Evolutionary conservation across 2,797 vertebrate species (phyloP).

Genomic region (Xiphorhynchus erythropygius): DNA sequence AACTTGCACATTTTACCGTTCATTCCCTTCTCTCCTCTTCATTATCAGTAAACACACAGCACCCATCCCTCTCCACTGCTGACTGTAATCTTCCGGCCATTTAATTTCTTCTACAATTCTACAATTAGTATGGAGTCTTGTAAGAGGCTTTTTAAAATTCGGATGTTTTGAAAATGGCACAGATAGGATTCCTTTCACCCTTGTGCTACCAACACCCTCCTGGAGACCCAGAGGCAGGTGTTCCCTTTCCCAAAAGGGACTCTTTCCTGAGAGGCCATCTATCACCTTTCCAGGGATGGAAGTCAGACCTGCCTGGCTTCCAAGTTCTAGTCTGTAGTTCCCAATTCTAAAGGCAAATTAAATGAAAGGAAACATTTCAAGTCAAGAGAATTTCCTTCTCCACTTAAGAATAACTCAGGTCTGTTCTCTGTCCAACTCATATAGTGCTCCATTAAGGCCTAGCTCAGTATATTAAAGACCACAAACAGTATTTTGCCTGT

Average conservation of each 20-base stretch:
- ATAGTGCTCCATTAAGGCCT: not conserved
- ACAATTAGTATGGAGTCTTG: not conserved
- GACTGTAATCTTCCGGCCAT: not conserved
- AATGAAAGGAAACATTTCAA: not conserved
- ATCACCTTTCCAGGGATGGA: not conserved
- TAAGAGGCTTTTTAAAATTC: not conserved
- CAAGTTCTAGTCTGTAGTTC: not conserved
- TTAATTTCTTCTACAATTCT: not conserved
- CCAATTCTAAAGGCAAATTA: not conserved
- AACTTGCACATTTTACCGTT: not conserved
- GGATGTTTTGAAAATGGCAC: not conserved
- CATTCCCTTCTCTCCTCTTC: not conserved
- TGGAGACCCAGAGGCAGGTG: rapidly evolving
- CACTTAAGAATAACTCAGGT: not conserved
- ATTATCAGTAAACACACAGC: not conserved
- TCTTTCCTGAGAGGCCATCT: not conserved
- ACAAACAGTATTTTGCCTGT: not conserved
- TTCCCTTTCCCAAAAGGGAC: not conserved
- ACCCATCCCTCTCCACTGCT: not conserved
- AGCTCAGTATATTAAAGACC: not conserved
- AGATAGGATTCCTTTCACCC: not conserved
- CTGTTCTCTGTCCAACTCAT: not conserved
- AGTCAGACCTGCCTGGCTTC: not conserved
- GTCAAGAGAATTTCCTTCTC: not conserved
- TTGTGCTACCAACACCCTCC: rapidly evolving